A percentile compares a stretch with the other conserved stretches of the same genome.
Evolutionary conservation across 2,888 invertebrate genomes (phyloP).

Genomic region (Drosophila parthenogenetica): DNA sequence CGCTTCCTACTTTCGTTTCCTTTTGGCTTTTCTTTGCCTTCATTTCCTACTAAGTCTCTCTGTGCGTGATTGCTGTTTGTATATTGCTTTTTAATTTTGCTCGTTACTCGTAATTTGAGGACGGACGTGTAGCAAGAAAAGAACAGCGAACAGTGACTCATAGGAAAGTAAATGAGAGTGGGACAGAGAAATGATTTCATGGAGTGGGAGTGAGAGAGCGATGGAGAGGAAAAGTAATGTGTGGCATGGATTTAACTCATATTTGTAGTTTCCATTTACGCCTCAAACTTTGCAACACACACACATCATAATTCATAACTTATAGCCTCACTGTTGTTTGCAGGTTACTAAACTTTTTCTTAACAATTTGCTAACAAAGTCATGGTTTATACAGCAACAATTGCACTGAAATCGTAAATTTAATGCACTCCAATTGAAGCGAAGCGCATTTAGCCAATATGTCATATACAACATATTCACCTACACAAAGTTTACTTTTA

Average conservation of each 20-base stretch:
- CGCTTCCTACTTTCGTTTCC: conserved; percentile 3
- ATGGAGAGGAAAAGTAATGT: conserved; percentile 14
- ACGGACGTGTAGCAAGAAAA: conserved; percentile 23
- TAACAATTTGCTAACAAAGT: conserved; percentile 64
- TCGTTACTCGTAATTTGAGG: conserved; percentile 70
- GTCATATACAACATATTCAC: conserved; percentile 16
- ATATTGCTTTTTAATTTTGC: conserved; percentile 78
- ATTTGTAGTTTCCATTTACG: conserved; percentile 59
- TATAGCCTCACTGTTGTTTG: conserved; percentile 35
- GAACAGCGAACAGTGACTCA: conserved; percentile 17
- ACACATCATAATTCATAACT: conserved; percentile 62
- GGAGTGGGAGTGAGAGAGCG: background rate
- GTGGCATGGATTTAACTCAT: conserved; percentile 28
- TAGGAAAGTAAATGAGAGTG: background rate
- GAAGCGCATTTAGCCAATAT: background rate
- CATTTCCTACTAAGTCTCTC: conserved; percentile 20
- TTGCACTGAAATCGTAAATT: conserved; percentile 48
- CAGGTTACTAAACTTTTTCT: conserved; percentile 53
- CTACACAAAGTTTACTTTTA: conserved; percentile 5
- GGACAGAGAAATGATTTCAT: background rate
- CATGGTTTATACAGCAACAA: conserved; percentile 16
- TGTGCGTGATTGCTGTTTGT: conserved; percentile 77
- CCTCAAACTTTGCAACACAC: conserved; percentile 47
- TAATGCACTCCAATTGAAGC: conserved; percentile 44
- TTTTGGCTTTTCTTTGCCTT: conserved; percentile 26